Conservation (phyloP, 2,888 invertebrate genomes). For the Formica aserva region DNA sequence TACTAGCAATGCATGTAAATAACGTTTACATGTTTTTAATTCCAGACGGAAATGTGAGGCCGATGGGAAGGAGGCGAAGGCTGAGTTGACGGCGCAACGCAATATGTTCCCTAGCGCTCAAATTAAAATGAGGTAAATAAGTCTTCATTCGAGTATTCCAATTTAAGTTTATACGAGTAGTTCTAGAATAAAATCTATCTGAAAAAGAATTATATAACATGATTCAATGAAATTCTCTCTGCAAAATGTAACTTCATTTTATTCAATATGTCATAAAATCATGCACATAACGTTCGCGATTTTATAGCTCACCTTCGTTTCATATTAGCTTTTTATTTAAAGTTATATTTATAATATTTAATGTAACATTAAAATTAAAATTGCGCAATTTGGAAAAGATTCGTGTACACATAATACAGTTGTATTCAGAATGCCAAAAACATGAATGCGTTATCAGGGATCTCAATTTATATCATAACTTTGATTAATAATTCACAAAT, state of each 20-base stretch:
- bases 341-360: slow-evolving; percentile 5
- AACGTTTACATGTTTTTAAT: slow-evolving; percentile 70
- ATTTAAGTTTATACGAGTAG: slow-evolving; percentile 17
- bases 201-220: slow-evolving; percentile 15
- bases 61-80: slow-evolving; percentile 85
- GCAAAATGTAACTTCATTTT: slow-evolving; percentile 9
- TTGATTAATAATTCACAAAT: not conserved
- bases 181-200: not conserved
- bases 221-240: slow-evolving; percentile 4
- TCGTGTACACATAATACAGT: not conserved
- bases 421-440: not conserved
- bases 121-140: slow-evolving; percentile 85
- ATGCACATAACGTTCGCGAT: not conserved
- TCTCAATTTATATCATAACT: not conserved
- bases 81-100: slow-evolving; percentile 84
- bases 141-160: slow-evolving; percentile 30
- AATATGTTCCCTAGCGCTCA: slow-evolving; percentile 86
- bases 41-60: slow-evolving; percentile 86
- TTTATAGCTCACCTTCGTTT: slow-evolving; percentile 11
- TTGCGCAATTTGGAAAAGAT: not conserved
- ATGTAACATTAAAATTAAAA: slow-evolving; percentile 1
- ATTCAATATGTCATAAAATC: not conserved
- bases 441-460: not conserved
- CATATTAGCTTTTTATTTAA: slow-evolving; percentile 1
- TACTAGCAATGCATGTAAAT: not conserved